Conservation (phyloP, 1,140 invertebrate genomes). For the Cataglyphis hispanica region DNA sequence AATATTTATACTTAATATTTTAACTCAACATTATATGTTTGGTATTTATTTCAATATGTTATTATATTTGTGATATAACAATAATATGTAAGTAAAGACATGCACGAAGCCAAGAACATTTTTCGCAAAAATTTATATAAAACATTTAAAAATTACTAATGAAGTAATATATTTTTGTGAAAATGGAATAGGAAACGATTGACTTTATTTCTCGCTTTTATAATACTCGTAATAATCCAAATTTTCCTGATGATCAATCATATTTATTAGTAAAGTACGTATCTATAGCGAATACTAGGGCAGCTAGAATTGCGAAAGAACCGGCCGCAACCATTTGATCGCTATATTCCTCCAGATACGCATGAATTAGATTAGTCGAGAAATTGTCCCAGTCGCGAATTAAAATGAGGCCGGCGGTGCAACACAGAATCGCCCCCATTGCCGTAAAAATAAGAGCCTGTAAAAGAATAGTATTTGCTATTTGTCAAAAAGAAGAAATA, state of each 20-base stretch:
- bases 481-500: too few relatives aligned
- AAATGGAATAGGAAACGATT: neutral
- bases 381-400: conserved; percentile 80
- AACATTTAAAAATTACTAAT: neutral
- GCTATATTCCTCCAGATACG: conserved; percentile 77
- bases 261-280: conserved; percentile 79
- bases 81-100: too few relatives aligned
- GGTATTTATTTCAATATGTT: neutral
- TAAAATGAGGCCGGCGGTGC: conserved; percentile 78
- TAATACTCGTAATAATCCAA: neutral
- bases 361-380: conserved; percentile 77
- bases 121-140: neutral
- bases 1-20: neutral
- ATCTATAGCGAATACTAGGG: conserved; percentile 78
- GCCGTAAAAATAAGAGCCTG: conserved; percentile 81
- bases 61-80: too few relatives aligned
- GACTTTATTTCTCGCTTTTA: neutral
- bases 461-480: conserved; percentile 37
- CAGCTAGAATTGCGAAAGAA: conserved; percentile 80
- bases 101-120: conserved; percentile 1
- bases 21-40: neutral
- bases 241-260: conserved; percentile 59
- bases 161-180: conserved; percentile 16
- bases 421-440: conserved; percentile 79
- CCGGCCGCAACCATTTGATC: conserved; percentile 81